These are phyloP conservation scores for Drosophila watanabei DNA, from an alignment of 1,140 invertebrate species.

Conservation along the genomic window DNA sequence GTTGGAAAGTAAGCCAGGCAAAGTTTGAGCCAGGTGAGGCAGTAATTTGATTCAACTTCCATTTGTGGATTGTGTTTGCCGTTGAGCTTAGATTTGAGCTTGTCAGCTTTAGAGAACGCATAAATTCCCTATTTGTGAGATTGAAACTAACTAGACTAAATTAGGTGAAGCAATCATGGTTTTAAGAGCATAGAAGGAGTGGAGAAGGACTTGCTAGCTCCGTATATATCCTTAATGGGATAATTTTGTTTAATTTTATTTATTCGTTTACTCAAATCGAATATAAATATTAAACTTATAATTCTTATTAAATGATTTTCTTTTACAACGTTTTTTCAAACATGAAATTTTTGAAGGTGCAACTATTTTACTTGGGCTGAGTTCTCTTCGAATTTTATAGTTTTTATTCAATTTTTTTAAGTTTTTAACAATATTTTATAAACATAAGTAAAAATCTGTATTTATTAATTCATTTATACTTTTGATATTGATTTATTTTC, in stretches of 20 bases:
- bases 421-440: too few species aligned
- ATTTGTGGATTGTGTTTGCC: conserved; percentile 38
- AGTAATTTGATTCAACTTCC: conserved; percentile 56
- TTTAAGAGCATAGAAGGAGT: not conserved
- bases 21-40: conserved; percentile 47
- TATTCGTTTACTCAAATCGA: not conserved
- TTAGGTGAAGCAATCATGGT: conserved; percentile 1
- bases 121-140: conserved; percentile 11
- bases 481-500: too few species aligned
- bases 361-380: too few species aligned
- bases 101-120: not conserved
- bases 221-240: too few species aligned
- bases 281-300: not conserved
- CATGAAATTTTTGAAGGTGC: too few species aligned
- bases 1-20: conserved; percentile 48
- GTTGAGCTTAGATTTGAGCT: conserved; percentile 22
- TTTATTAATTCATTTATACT: too few species aligned
- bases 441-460: too few species aligned
- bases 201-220: not conserved
- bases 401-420: too few species aligned
- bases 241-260: not conserved
- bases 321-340: too few species aligned
- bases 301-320: too few species aligned
- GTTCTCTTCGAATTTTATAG: too few species aligned
- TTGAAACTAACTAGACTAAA: conserved; percentile 11